Evolutionary conservation across 1,140 invertebrate species (phyloP).

Genomic region (Pseudomyrmex flavicornis): DNA sequence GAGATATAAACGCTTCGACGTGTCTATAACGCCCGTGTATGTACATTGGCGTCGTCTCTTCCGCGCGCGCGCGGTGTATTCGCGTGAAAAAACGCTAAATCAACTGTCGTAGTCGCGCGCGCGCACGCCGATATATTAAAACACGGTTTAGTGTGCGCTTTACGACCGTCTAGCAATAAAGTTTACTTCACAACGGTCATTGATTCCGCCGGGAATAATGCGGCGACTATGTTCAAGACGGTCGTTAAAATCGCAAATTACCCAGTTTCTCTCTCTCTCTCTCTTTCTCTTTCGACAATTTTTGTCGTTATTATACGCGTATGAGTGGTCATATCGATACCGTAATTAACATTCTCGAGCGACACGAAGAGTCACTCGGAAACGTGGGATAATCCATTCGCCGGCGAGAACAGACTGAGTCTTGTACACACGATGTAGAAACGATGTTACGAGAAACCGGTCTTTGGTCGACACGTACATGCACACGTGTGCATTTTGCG

Average conservation of each 20-base stretch:
- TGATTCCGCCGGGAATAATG: constrained; percentile 65
- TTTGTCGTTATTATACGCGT: background rate
- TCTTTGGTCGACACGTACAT: constrained; percentile 71
- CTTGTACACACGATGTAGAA: constrained; percentile 83
- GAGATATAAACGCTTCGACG: background rate
- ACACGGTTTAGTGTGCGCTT: constrained; percentile 63
- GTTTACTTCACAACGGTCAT: constrained; percentile 72
- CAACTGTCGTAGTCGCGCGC: constrained; percentile 35
- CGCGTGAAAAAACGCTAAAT: constrained; percentile 42
- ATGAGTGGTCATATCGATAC: background rate
- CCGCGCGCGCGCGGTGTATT: background rate
- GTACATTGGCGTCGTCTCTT: constrained; percentile 25
- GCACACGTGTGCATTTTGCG: constrained; percentile 1
- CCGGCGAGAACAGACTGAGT: constrained; percentile 60
- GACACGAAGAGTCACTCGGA: background rate
- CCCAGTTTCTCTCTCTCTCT: constrained; percentile 51
- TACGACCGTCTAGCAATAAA: constrained; percentile 74
- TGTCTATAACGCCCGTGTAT: background rate
- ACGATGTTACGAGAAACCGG: constrained; percentile 82
- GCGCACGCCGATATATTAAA: constrained; percentile 67
- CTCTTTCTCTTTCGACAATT: background rate
- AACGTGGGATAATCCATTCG: background rate
- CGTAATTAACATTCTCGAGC: no score
- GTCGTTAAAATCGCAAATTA: constrained; percentile 73
- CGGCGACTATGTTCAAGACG: constrained; percentile 67